phyloP scores from a whole-genome alignment of 2,113 vertebrate genomes.

The Mesembrinibis cayennensis region DNA sequence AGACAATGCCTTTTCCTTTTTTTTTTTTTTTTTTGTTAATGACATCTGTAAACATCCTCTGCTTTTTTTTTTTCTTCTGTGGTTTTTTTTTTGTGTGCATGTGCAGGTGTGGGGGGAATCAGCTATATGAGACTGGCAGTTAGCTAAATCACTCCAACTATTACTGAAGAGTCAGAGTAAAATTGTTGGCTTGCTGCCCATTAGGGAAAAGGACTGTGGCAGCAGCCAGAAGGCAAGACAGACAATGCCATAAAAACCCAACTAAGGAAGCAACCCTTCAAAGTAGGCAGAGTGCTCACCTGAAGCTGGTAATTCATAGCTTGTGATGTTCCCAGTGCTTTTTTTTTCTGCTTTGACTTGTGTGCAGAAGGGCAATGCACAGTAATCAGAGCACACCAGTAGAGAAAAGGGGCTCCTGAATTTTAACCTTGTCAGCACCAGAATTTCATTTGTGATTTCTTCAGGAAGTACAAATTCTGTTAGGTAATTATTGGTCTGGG shows the following conservation, averaged over 20 bases:
- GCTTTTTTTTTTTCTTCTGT: background rate
- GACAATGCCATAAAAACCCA: background rate
- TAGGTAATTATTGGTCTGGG: background rate
- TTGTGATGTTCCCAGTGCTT: background rate
- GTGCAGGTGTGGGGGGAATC: background rate
- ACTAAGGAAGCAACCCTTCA: background rate
- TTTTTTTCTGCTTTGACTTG: background rate
- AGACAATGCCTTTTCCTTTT: background rate
- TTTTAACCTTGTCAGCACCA: background rate
- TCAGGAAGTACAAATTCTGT: background rate
- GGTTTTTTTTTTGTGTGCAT: no score
- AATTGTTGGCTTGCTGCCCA: background rate
- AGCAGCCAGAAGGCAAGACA: background rate
- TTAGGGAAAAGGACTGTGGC: background rate
- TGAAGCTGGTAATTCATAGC: background rate
- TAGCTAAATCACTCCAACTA: background rate
- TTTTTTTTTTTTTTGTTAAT: background rate
- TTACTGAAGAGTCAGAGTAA: background rate
- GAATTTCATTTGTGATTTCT: background rate
- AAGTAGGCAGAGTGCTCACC: background rate
- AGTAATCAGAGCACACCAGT: background rate
- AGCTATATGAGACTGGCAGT: background rate
- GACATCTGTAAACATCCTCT: background rate
- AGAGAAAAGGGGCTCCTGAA: background rate
- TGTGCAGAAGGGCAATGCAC: background rate